Evolutionary conservation across 2,888 invertebrate species (phyloP), one percentile per base, ranked within the genome.

Genomic region (Timema podura): DNA sequence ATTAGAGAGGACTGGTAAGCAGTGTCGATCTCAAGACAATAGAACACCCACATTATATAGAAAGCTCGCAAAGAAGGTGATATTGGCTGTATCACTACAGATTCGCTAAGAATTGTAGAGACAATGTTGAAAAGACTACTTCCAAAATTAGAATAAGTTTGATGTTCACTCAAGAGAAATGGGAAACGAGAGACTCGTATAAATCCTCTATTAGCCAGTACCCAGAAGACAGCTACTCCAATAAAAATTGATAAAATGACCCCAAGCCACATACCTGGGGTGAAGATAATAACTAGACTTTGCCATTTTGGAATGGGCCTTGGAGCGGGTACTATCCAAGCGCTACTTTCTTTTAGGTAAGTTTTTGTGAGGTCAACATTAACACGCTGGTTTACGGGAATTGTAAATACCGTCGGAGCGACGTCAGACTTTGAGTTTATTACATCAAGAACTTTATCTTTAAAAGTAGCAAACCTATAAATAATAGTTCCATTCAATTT

Each of bases 41-140:
- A 61, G 61, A 61, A 61, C 61, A 61, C 61, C 61, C 61, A 61
- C 11, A 61, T 44, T 11, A 61, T 30, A 10, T 44, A 61, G 16
- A 61, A 61, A 7, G 6, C 44, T 5, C 61, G 61, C 10, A 61
- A 45, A 2, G 61, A 9, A 11, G 61, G 6, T 8, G 61, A 16
- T 30, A 30, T 45, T n/a, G 61, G 61, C 44, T 44, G 16, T 45
- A 13, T 61, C 2, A 45, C 44, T 8, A 61, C 10, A 11, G 61
- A 61, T 30, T 61, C 61, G 11, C 44, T 13, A 9, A 61, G 30
- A 13, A 61, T 30, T 16, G 61, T 61, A 2, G 61, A 61, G 9
- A 30, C 9, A 11, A 61, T 30, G 30, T 30, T 30, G 3, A 30
- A 30, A 30, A 30, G 1, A 30, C 30, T 30, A 30, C 1, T 3